Percentiles rank a stretch among this genome's conserved stretches.
Evolutionary conservation across 1,140 invertebrate species (phyloP).

Genomic region (Adoxophyes honmai): DNA sequence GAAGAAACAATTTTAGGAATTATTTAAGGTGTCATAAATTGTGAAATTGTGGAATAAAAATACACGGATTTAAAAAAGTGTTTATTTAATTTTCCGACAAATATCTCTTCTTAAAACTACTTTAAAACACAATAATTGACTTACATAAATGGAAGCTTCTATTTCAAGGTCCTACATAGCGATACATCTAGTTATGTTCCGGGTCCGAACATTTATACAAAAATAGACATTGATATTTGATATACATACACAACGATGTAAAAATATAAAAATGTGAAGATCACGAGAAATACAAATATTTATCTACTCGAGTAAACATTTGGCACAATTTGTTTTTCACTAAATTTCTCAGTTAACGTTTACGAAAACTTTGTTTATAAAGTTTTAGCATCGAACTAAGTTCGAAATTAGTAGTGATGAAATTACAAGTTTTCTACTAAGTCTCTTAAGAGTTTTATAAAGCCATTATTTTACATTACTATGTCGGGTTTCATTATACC

Average conservation of each 20-base stretch:
- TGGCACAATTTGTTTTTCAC: constrained; percentile 1
- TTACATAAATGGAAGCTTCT: constrained; percentile 22
- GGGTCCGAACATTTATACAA: constrained; percentile 28
- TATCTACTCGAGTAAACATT: background rate
- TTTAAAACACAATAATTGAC: constrained; percentile 23
- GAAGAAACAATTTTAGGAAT: no score
- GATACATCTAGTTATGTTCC: background rate
- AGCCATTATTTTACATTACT: no score
- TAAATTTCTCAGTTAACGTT: no score
- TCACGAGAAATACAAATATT: background rate
- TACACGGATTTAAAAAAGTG: background rate
- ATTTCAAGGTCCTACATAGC: background rate
- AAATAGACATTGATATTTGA: constrained; percentile 25
- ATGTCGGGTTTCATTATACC: no score
- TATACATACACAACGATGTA: background rate
- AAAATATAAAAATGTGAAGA: constrained; percentile 13
- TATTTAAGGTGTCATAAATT: no score
- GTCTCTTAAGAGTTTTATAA: no score
- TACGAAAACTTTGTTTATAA: no score
- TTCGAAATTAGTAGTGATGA: no score
- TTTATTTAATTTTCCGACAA: constrained; percentile 4
- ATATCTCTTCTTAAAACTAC: background rate
- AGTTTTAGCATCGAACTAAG: no score
- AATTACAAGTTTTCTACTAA: no score
- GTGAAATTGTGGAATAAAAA: background rate